Conservation (phyloP, 2,888 invertebrate species). For the Morpho deidamia region DNA sequence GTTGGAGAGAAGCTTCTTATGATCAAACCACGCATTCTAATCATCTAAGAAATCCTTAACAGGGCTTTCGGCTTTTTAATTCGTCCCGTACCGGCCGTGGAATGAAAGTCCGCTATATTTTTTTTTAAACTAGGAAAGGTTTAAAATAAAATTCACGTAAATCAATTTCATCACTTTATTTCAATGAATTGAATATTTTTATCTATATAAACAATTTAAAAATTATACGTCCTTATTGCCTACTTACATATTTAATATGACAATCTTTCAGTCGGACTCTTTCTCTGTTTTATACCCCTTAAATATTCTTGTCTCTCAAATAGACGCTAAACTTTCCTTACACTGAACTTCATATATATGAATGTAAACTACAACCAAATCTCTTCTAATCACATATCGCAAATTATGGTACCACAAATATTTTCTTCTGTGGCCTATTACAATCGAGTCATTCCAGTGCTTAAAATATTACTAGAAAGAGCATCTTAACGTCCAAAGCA, state of each 20-base stretch:
- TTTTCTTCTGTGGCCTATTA: too few relatives aligned
- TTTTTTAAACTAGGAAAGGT: background rate
- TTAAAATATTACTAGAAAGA: too few relatives aligned
- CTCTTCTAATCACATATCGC: conserved; percentile 18
- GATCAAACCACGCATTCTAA: too few relatives aligned
- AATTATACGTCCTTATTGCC: conserved; percentile 43
- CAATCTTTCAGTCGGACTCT: conserved; percentile 44
- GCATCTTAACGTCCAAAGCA: too few relatives aligned
- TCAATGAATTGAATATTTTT: conserved; percentile 72
- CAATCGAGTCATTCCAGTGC: too few relatives aligned
- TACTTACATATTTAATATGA: conserved; percentile 41
- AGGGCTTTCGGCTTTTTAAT: too few relatives aligned
- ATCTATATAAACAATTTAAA: conserved; percentile 75
- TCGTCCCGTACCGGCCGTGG: too few relatives aligned
- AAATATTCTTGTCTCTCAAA: conserved; percentile 23
- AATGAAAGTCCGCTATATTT: too few relatives aligned
- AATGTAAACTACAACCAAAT: conserved; percentile 15
- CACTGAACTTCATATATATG: conserved; percentile 20
- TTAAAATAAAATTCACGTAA: conserved; percentile 29
- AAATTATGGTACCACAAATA: background rate
- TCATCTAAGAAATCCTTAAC: too few relatives aligned
- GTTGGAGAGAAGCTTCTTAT: too few relatives aligned
- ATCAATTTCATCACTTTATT: conserved; percentile 70
- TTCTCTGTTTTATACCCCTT: conserved; percentile 26
- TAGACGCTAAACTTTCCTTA: conserved; percentile 16